Evolutionary conservation across 2,797 vertebrate genomes (phyloP).

Genomic region (Discoglossus pictus): DNA sequence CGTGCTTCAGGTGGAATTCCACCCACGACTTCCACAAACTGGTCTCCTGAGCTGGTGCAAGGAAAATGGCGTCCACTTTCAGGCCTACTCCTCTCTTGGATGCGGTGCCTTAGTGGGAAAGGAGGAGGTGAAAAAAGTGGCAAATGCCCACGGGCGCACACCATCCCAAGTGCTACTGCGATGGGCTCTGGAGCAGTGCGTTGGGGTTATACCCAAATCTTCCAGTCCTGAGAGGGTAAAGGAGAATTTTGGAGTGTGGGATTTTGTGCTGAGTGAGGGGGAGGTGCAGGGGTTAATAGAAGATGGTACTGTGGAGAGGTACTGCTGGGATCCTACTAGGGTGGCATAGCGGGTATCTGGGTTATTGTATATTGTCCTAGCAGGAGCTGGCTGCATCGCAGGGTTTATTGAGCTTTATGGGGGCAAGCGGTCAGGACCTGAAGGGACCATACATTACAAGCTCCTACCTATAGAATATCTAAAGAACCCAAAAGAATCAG

Average conservation of each 20-base stretch:
- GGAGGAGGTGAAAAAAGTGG: slow-evolving; percentile 66
- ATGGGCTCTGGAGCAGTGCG: slow-evolving; percentile 77
- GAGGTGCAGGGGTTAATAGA: slow-evolving; percentile 68
- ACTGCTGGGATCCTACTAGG: slow-evolving; percentile 73
- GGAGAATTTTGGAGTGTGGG: slow-evolving; percentile 72
- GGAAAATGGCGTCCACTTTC: slow-evolving; percentile 72
- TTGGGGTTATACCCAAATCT: slow-evolving; percentile 79
- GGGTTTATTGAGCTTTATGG: no score
- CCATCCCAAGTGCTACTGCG: slow-evolving; percentile 76
- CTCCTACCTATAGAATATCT: no score
- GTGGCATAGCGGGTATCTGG: slow-evolving; percentile 68
- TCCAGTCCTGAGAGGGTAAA: slow-evolving; percentile 64
- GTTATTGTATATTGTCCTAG: no score
- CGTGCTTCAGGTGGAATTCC: slow-evolving; percentile 79
- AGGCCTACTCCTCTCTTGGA: slow-evolving; percentile 80
- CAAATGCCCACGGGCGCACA: slow-evolving; percentile 59
- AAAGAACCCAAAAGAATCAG: no score
- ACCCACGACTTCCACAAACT: slow-evolving; percentile 71
- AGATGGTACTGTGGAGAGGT: slow-evolving; percentile 70
- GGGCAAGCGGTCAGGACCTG: no score
- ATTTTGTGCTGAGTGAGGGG: slow-evolving; percentile 67
- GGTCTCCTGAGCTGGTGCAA: slow-evolving; percentile 71
- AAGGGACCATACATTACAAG: no score
- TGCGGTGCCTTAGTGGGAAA: slow-evolving; percentile 68
- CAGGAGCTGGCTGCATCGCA: no score